These are phyloP conservation scores for Ridgeia piscesae DNA, from an alignment of 1,140 invertebrate species.

Conservation along the genomic window DNA sequence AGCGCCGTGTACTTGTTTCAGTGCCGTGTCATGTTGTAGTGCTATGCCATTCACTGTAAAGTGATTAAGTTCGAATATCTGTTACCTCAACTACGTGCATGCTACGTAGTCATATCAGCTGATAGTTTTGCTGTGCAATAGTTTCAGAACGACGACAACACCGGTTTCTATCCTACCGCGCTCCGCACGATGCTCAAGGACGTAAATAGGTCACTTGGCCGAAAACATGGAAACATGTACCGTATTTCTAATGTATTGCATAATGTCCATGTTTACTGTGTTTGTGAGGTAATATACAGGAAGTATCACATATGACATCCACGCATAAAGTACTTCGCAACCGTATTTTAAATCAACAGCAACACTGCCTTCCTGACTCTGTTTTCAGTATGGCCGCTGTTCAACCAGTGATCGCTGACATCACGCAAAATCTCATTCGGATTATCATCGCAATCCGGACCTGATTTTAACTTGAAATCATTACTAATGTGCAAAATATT, in stretches of 20 bases:
- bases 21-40: not conserved
- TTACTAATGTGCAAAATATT: not conserved
- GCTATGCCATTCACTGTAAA: not conserved
- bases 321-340: not conserved
- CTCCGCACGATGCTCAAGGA: constrained; percentile 3
- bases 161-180: constrained; percentile 3
- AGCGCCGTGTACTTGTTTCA: not conserved
- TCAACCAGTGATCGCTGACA: not conserved
- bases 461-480: not conserved
- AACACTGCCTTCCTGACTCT: not conserved
- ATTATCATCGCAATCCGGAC: not conserved
- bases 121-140: not conserved
- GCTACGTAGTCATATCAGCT: not conserved
- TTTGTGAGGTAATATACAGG: not conserved
- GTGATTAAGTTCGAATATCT: not conserved
- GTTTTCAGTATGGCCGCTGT: constrained; percentile 3
- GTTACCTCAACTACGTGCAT: not conserved
- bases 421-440: constrained; percentile 4
- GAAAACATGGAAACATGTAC: not conserved
- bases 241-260: not conserved
- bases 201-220: constrained; percentile 3
- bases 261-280: not conserved
- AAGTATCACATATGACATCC: not conserved
- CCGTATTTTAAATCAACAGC: not conserved
- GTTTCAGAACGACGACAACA: constrained; percentile 1